A percentile compares a stretch with the other conserved stretches of the same genome.
phyloP scores from a whole-genome alignment of 2,888 invertebrate species.

The Meghimatium bilineatum region DNA sequence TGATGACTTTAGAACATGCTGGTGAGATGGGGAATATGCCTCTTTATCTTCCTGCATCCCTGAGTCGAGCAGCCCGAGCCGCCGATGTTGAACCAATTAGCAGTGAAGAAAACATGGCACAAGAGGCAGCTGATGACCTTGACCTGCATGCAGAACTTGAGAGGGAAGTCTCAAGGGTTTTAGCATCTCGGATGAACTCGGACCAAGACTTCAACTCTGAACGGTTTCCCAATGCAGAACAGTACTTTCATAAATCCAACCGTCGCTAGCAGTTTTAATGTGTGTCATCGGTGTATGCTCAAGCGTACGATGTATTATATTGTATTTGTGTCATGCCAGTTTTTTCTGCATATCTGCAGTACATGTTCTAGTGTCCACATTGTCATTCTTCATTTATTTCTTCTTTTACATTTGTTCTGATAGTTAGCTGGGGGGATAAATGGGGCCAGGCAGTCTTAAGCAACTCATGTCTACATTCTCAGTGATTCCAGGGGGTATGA shows the following conservation, averaged over 20 bases:
- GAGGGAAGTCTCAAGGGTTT: conserved; percentile 78
- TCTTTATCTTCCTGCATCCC: conserved; percentile 73
- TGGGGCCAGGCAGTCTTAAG: too few relatives aligned
- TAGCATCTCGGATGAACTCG: conserved; percentile 78
- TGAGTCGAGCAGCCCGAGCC: conserved; percentile 79
- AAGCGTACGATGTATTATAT: not conserved
- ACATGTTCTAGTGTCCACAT: too few relatives aligned
- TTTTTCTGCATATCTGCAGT: too few relatives aligned
- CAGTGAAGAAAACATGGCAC: conserved; percentile 78
- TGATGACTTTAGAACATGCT: conserved; percentile 70
- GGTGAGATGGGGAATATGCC: conserved; percentile 64
- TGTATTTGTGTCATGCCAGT: not conserved
- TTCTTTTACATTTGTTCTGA: too few relatives aligned
- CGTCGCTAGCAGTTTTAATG: not conserved
- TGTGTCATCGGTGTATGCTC: not conserved
- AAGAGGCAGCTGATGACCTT: conserved; percentile 79
- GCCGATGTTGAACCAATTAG: conserved; percentile 79
- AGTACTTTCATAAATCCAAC: conserved; percentile 39
- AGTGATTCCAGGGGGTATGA: too few relatives aligned
- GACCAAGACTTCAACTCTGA: conserved; percentile 77
- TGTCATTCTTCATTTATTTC: too few relatives aligned
- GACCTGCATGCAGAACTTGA: conserved; percentile 80
- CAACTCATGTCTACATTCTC: too few relatives aligned
- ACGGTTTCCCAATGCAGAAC: conserved; percentile 57
- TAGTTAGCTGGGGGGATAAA: too few relatives aligned